Base-by-base conservation (phyloP, 1,140 invertebrate species). In the Aethina tumida region DNA sequence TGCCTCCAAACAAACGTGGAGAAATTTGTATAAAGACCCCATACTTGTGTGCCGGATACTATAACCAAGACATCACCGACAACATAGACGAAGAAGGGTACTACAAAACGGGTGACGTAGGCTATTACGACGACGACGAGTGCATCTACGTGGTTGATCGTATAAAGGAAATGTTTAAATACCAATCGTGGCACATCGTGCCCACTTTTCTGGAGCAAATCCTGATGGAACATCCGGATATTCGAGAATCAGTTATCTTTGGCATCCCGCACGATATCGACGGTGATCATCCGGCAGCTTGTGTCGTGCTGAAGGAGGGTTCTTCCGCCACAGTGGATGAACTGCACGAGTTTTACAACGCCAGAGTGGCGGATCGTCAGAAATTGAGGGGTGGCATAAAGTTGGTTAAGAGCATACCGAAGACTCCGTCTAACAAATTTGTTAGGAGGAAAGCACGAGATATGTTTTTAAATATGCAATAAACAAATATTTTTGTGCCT, bases 111-210 rank as follows among this genome's bases (percentile, higher is more conserved):
- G 82, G 82, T 5, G 81, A 86, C 55, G 56, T 85, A 30, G 72
- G 74, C 5, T 79, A 74, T 49, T 72, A 73, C 34, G 77, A 84
- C 37, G 63, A 77, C n/a, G 62, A 79, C 7, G 65, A 68, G 3
- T 75, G 64, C 40, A 69, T 81, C 42, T 81, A 65, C 46, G 71
- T 84, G 45, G 71, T 80, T 1, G 84, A 84, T 48, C 60, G 84
- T 25, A 49, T 82, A n/a, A 87, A 84, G 44, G 80, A 84, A 56
- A 63, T 85, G 12, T 79, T 86, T 35, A 88, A 87, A 57, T 84
- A 77, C 53, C 43, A 48, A 39, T 32, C 39, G 0, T 59, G 46
- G 20, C 56, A 57, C 27, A 48, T 59, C 9, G 30, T 63, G 2
- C 69, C 68, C 12, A 55, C 64, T 1, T 59, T 61, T 43, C 68